These are phyloP conservation scores for Diachrysia chrysitis DNA, from an alignment of 2,888 invertebrate genomes.

Conservation along the genomic window DNA sequence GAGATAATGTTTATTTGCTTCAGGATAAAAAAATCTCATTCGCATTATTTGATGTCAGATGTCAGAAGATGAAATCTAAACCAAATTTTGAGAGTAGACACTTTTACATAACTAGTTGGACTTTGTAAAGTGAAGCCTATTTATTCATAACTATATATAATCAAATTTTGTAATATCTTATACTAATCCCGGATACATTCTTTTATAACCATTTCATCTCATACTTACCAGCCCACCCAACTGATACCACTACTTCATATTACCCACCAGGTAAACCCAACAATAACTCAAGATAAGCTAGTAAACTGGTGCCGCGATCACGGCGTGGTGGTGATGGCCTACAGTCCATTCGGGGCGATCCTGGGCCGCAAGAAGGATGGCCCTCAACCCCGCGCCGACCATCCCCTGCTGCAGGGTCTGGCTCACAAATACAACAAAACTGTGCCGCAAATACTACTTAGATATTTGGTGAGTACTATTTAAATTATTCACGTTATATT, in stretches of 20 bases:
- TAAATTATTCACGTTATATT: background rate
- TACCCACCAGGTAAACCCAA: conserved; percentile 91
- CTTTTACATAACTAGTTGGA: no score
- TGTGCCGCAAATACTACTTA: conserved; percentile 90
- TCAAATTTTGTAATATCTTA: no score
- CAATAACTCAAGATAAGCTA: conserved; percentile 92
- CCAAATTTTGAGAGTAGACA: no score
- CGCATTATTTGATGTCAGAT: no score
- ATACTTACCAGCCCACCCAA: background rate
- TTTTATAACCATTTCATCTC: no score
- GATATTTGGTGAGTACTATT: conserved; percentile 89
- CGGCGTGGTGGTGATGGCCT: conserved; percentile 91
- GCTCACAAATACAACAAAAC: conserved; percentile 90
- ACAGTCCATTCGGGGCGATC: conserved; percentile 92
- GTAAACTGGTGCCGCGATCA: conserved; percentile 92
- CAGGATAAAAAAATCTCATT: no score
- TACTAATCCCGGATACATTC: no score
- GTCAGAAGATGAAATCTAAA: no score
- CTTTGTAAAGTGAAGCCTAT: no score
- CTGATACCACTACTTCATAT: background rate
- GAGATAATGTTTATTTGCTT: no score
- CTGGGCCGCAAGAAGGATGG: conserved; percentile 77
- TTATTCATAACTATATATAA: no score
- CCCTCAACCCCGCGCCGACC: conserved; percentile 85
- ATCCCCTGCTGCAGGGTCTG: conserved; percentile 86